Percentiles rank a stretch among this genome's conserved stretches.
Evolutionary conservation across 2,797 vertebrate genomes (phyloP).

Genomic region (Falco berigora): DNA sequence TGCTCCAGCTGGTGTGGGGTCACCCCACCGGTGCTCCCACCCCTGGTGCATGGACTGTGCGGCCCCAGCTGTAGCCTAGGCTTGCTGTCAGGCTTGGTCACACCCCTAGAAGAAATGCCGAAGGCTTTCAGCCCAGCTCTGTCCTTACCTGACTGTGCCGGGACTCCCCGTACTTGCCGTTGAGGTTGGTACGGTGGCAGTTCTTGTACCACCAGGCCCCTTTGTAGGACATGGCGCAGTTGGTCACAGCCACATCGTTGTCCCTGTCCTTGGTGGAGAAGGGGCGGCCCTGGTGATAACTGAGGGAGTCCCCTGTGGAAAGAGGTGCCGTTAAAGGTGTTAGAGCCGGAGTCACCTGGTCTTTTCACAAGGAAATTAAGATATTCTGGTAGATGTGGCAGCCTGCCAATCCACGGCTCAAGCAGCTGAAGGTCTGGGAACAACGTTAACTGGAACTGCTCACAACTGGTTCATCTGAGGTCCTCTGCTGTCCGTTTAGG

Average conservation of each 20-base stretch:
- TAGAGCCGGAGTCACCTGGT: not conserved
- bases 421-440: not conserved
- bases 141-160: conserved; percentile 93
- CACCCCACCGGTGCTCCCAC: not conserved
- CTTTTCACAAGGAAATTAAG: not conserved
- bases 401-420: not conserved
- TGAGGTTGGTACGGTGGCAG: conserved; percentile 97
- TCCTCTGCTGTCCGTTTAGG: not conserved
- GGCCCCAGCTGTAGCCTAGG: not conserved
- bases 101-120: not conserved
- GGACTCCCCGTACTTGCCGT: conserved; percentile 97
- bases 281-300: conserved; percentile 94
- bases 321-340: not conserved
- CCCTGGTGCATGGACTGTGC: not conserved
- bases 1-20: not conserved
- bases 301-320: conserved; percentile 90
- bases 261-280: conserved; percentile 98
- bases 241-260: conserved; percentile 96
- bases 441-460: not conserved
- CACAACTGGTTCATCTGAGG: not conserved
- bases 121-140: not conserved
- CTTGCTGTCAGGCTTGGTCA: not conserved
- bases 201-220: conserved; percentile 99
- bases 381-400: not conserved
- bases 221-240: conserved; percentile 98